These are phyloP conservation scores for Amiota minor DNA, from an alignment of 2,888 invertebrate genomes.

Conservation along the genomic window DNA sequence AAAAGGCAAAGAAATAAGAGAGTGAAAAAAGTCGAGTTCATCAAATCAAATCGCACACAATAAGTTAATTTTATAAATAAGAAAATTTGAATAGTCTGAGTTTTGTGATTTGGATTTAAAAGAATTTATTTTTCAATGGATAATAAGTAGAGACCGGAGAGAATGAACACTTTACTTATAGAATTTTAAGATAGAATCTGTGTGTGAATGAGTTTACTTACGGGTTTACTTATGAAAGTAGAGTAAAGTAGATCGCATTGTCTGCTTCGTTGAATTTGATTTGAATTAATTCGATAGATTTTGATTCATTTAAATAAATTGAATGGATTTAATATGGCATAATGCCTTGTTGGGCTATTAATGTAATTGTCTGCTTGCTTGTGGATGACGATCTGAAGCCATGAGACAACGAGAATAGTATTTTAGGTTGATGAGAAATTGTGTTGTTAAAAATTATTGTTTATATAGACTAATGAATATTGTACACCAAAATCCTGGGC, in stretches of 20 bases:
- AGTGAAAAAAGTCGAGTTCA: background rate
- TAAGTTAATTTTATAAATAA: conserved; percentile 27
- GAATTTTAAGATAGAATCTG: no score
- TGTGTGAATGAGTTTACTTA: conserved; percentile 8
- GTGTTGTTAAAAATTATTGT: no score
- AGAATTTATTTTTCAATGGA: background rate
- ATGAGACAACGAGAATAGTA: background rate
- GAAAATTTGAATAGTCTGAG: conserved; percentile 16
- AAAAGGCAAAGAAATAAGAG: no score
- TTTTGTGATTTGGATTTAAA: background rate
- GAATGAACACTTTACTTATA: background rate
- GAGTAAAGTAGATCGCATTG: background rate
- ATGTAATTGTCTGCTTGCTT: background rate
- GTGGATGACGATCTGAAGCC: background rate
- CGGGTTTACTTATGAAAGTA: background rate
- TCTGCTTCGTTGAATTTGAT: background rate
- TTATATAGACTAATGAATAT: no score
- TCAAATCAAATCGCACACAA: background rate
- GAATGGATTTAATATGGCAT: conserved; percentile 12
- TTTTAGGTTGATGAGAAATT: no score
- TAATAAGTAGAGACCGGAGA: no score
- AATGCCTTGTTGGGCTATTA: conserved; percentile 8
- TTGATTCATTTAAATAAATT: conserved; percentile 28
- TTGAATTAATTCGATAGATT: conserved; percentile 18
- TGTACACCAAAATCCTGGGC: no score